Evolutionary conservation across 1,140 invertebrate genomes (phyloP).

Genomic region (Lineus longissimus): DNA sequence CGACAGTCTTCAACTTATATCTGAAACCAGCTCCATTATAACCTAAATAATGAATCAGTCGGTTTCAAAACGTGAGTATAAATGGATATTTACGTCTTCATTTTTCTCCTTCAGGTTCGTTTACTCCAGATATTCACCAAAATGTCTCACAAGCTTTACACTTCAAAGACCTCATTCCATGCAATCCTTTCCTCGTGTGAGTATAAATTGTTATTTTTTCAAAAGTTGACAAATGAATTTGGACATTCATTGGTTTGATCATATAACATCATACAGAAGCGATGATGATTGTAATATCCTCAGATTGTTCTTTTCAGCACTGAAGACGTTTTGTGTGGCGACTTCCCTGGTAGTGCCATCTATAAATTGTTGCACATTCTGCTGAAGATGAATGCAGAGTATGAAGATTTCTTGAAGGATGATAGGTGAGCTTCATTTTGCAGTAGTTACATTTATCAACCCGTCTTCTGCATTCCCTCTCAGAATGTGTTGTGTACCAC

Average conservation of each 20-base stretch:
- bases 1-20: too few species aligned
- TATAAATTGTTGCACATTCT: constrained; percentile 33
- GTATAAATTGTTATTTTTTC: background rate
- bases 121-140: constrained; percentile 31
- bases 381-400: constrained; percentile 28
- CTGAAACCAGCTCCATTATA: too few species aligned
- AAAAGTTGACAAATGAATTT: background rate
- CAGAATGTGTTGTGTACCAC: too few species aligned
- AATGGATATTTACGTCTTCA: too few species aligned
- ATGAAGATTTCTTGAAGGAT: constrained; percentile 35
- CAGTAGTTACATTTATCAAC: background rate
- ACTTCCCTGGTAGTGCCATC: constrained; percentile 36
- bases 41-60: background rate
- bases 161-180: constrained; percentile 32
- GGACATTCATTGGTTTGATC: constrained; percentile 27
- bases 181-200: constrained; percentile 24
- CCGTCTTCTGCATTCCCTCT: too few species aligned
- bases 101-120: constrained; percentile 31
- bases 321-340: constrained; percentile 23
- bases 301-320: constrained; percentile 17
- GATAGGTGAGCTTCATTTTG: constrained; percentile 30
- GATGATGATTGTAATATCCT: too few species aligned
- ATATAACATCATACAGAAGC: too few species aligned
- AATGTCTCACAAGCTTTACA: constrained; percentile 30
- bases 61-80: too few species aligned